phyloP scores from a whole-genome alignment of 1,140 invertebrate genomes.

The Anthonomus grandis region DNA sequence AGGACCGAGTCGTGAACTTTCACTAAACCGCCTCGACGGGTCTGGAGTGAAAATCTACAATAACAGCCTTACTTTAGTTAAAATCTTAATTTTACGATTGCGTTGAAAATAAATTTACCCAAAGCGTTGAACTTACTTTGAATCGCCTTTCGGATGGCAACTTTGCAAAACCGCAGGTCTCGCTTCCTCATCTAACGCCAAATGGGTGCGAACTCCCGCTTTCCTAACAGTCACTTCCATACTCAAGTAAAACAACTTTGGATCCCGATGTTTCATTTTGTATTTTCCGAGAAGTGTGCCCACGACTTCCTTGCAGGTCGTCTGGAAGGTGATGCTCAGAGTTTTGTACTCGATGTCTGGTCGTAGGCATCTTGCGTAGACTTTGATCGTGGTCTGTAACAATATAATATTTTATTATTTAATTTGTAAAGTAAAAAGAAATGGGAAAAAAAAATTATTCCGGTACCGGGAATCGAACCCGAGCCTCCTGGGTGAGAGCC shows the following conservation, averaged over 20 bases:
- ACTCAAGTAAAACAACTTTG: constrained; percentile 86
- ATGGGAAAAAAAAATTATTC: constrained; percentile 48
- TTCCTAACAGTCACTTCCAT: constrained; percentile 87
- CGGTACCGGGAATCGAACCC: constrained; percentile 44
- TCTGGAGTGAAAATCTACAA: constrained; percentile 82
- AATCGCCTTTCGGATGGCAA: constrained; percentile 87
- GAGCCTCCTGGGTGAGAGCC: constrained; percentile 43
- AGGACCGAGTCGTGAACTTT: constrained; percentile 88
- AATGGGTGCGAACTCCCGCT: constrained; percentile 74
- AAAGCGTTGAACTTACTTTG: constrained; percentile 74
- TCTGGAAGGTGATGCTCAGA: constrained; percentile 78
- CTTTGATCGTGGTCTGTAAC: constrained; percentile 85
- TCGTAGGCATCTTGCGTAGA: constrained; percentile 82
- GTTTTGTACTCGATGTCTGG: constrained; percentile 94
- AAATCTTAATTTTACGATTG: too few relatives aligned
- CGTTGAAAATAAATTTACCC: too few relatives aligned
- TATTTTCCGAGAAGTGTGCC: constrained; percentile 82
- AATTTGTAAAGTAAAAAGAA: background rate
- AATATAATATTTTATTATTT: too few relatives aligned
- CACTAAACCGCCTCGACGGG: constrained; percentile 78
- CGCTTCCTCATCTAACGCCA: constrained; percentile 84
- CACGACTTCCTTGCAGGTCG: constrained; percentile 82
- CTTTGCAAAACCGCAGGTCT: constrained; percentile 83
- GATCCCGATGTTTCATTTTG: constrained; percentile 86
- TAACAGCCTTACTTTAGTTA: too few relatives aligned